Base-by-base conservation (phyloP, 2,113 vertebrate species). In the Chlamydotis undulata region DNA sequence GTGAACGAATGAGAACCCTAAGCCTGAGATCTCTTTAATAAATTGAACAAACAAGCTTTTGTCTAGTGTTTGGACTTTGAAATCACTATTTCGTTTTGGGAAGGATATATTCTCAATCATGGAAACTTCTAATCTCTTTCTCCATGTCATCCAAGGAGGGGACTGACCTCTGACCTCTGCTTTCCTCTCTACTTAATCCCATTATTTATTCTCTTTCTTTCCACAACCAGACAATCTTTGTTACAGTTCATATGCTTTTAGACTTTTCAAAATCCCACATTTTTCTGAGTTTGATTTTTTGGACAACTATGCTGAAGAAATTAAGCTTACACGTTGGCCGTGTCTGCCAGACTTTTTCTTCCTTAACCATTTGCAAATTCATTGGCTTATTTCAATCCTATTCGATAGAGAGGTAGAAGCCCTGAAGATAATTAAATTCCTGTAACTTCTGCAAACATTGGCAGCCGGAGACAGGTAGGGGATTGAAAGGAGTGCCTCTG, bases 181-280 rank as follows among this genome's bases (percentile, higher is more conserved):
- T 97, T 96, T 93, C 80, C 67, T 93, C 67, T 89, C 53, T 74
- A 14, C 19, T 94, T 97, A 96, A 95, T 96, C 90, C 74, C 71
- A 93, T 95, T 94, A 90, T 92, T 91, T 94, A 68, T 78, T 82
- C 74, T 90, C 70, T 55, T 87, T 78, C 28, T 14, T 82, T 97
- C 77, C 83, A 79, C 86, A 96, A 85, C 70, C 43, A 87, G 94
- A 89, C 81, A 59, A 84, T 65, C 69, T 92, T 78, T 91, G 82
- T 77, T 95, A n/a, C 71, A 89, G 41, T 74, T 87, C 81, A 52
- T 47, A 76, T 43, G 26, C 39, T 90, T 79, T 61, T 53, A 56
- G 35, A n/a, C 14, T 67, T 90, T 47, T 93, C 82, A 91, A 55
- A 83, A 83, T 87, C 41, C 12, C 64, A 69, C 49, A 70, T 61